These are phyloP conservation scores for Ciconia nigra DNA, from an alignment of 2,797 vertebrate genomes.

Conservation along the genomic window DNA sequence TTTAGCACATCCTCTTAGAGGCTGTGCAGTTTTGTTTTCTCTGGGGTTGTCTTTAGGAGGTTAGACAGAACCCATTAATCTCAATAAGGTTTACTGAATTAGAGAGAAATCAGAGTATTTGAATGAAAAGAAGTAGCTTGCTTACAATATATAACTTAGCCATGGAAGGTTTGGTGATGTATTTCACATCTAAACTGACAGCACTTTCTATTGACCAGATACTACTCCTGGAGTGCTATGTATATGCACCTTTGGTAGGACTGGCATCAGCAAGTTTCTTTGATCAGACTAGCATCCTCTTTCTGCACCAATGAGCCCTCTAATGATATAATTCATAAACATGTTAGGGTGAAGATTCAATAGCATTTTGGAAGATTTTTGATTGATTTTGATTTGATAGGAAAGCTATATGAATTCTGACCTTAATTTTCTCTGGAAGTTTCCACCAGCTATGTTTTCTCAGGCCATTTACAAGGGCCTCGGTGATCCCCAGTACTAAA, in stretches of 20 bases:
- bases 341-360: background rate
- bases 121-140: background rate
- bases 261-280: background rate
- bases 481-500: background rate
- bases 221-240: background rate
- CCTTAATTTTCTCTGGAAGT: background rate
- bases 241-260: background rate
- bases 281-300: background rate
- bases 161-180: background rate
- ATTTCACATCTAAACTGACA: background rate
- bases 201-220: background rate
- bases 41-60: background rate
- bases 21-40: background rate
- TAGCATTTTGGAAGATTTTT: background rate
- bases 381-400: background rate
- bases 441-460: background rate
- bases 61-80: background rate
- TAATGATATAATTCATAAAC: background rate
- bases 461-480: background rate
- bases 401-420: background rate
- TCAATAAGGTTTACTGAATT: background rate
- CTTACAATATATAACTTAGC: background rate
- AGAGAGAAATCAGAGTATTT: background rate
- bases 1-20: background rate
- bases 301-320: background rate